Conservation (phyloP, 2,113 vertebrate genomes). For the Clupea harengus region DNA sequence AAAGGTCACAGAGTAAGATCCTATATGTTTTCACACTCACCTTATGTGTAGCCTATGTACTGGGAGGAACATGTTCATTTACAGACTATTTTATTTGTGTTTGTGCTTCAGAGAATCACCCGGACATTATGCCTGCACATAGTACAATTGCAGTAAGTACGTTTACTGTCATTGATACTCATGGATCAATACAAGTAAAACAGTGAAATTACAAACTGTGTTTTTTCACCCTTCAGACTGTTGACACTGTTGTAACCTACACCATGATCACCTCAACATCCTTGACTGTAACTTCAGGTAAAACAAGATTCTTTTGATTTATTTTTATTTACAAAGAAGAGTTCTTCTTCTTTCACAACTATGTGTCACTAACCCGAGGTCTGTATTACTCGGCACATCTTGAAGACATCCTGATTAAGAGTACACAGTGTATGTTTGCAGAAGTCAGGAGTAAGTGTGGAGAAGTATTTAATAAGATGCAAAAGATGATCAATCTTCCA, state of each 20-base stretch:
- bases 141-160: not conserved
- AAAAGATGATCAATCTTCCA: too few species aligned
- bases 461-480: too few species aligned
- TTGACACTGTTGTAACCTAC: not conserved
- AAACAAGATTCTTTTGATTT: too few species aligned
- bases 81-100: not conserved
- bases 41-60: not conserved
- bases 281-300: not conserved
- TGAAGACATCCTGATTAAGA: too few species aligned
- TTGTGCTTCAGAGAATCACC: not conserved
- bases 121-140: not conserved
- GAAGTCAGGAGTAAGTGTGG: too few species aligned
- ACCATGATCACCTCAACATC: conserved; percentile 26
- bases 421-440: too few species aligned
- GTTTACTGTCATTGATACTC: not conserved
- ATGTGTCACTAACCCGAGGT: too few species aligned
- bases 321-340: too few species aligned
- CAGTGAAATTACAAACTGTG: not conserved
- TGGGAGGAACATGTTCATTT: not conserved
- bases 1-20: too few species aligned
- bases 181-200: not conserved
- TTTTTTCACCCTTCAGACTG: not conserved
- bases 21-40: too few species aligned
- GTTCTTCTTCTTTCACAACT: too few species aligned
- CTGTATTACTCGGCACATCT: too few species aligned